These are phyloP conservation scores for Zaprionus davidi DNA, from an alignment of 1,140 invertebrate genomes.

Conservation along the genomic window DNA sequence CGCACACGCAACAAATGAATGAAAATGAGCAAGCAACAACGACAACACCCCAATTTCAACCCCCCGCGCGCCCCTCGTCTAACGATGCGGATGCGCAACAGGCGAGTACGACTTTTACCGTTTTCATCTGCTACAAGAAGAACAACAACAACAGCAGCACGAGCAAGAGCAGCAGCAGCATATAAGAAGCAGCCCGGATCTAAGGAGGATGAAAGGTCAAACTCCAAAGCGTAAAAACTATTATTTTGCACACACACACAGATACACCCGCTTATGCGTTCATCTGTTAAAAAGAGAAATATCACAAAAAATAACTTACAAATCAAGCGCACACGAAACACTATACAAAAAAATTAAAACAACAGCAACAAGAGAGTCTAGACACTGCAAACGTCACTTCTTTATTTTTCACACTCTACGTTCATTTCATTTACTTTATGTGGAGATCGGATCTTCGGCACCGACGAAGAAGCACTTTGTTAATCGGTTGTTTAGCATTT, in stretches of 20 bases:
- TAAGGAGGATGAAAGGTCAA: conserved; percentile 43
- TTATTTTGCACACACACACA: conserved; percentile 17
- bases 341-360: conserved; percentile 35
- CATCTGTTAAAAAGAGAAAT: conserved; percentile 30
- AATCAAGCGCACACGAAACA: conserved; percentile 45
- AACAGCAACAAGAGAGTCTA: conserved; percentile 42
- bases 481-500: conserved; percentile 13
- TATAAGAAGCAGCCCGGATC: conserved; percentile 27
- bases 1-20: conserved; percentile 68
- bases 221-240: conserved; percentile 39
- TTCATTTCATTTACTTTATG: conserved; percentile 50
- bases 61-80: conserved; percentile 1
- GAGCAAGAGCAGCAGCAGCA: conserved; percentile 1
- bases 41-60: conserved; percentile 64
- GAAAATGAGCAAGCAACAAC: conserved; percentile 50
- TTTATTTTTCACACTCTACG: conserved; percentile 58
- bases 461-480: conserved; percentile 18
- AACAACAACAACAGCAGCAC: conserved; percentile 26
- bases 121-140: conserved; percentile 39
- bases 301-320: conserved; percentile 48
- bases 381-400: conserved; percentile 61
- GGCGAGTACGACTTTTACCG: conserved; percentile 41
- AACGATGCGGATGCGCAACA: conserved; percentile 47
- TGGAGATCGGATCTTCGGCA: conserved; percentile 46
- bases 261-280: conserved; percentile 12